These are phyloP conservation scores for Drosophila kambysellisi DNA, from an alignment of 2,888 invertebrate genomes.

Conservation along the genomic window DNA sequence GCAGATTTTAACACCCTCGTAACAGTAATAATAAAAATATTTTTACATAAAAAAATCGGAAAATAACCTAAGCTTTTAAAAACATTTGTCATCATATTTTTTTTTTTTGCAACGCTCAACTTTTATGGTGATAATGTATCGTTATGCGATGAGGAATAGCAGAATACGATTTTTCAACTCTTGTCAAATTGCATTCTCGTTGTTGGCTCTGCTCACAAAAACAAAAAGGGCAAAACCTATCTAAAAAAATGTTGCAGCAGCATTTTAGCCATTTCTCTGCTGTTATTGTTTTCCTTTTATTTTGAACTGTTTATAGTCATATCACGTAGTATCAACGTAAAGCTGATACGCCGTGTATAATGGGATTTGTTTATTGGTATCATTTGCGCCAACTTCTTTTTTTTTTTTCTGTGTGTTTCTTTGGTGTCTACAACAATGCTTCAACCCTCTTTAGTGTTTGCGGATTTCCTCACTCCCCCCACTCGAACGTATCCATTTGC, in stretches of 20 bases:
- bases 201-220: constrained; percentile 9
- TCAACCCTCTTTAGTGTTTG: constrained; percentile 4
- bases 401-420: constrained; percentile 2
- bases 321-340: constrained; percentile 83
- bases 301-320: constrained; percentile 71
- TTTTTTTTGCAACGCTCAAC: background rate
- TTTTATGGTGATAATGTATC: background rate
- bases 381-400: constrained; percentile 76
- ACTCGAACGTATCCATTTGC: constrained; percentile 30
- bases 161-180: constrained; percentile 11
- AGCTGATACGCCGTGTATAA: constrained; percentile 84
- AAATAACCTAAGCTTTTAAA: background rate
- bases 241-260: background rate
- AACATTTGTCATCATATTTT: background rate
- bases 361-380: constrained; percentile 85
- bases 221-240: constrained; percentile 10
- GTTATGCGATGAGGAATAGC: background rate
- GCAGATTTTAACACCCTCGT: background rate
- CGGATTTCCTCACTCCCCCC: background rate
- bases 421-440: constrained; percentile 30
- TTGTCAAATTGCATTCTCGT: constrained; percentile 31
- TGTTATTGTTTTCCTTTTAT: constrained; percentile 19
- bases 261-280: constrained; percentile 16
- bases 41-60: background rate
- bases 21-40: background rate